Evolutionary conservation across 2,888 invertebrate genomes (phyloP).

Genomic region (Cybosia mesomella): DNA sequence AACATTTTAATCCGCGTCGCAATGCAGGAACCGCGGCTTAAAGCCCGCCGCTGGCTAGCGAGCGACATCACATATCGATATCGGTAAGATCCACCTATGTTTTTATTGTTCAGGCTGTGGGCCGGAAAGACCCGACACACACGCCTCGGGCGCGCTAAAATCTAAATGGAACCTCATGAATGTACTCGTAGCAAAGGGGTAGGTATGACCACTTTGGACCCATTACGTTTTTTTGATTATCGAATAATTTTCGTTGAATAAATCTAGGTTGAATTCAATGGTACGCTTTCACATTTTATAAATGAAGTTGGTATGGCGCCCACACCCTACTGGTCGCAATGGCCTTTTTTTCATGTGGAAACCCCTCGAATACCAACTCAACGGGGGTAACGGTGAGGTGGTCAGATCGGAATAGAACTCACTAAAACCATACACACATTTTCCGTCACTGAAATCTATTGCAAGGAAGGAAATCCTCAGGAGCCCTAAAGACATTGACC

Average conservation of each 20-base stretch:
- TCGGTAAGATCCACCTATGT: constrained; percentile 69
- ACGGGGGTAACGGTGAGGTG: no score
- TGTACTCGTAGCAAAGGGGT: constrained; percentile 39
- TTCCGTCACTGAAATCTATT: no score
- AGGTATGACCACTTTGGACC: constrained; percentile 46
- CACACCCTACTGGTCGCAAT: no score
- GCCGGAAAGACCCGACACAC: constrained; percentile 55
- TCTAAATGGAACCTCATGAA: constrained; percentile 69
- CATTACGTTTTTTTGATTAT: constrained; percentile 32
- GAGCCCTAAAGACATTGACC: no score
- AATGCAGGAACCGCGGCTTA: constrained; percentile 63
- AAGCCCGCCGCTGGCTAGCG: constrained; percentile 69
- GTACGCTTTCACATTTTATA: background rate
- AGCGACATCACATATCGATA: constrained; percentile 78
- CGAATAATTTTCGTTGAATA: background rate
- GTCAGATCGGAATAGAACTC: no score
- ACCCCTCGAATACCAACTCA: no score
- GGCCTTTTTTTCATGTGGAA: no score
- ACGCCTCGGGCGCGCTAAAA: constrained; percentile 59
- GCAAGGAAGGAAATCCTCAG: no score
- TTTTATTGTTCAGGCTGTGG: constrained; percentile 73
- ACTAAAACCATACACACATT: no score
- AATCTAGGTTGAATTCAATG: background rate
- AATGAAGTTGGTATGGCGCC: background rate
- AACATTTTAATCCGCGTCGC: constrained; percentile 52